Evolutionary conservation across 1,140 invertebrate species (phyloP), one percentile per base, ranked within the genome.

Genomic region (Aphelinus certus): DNA sequence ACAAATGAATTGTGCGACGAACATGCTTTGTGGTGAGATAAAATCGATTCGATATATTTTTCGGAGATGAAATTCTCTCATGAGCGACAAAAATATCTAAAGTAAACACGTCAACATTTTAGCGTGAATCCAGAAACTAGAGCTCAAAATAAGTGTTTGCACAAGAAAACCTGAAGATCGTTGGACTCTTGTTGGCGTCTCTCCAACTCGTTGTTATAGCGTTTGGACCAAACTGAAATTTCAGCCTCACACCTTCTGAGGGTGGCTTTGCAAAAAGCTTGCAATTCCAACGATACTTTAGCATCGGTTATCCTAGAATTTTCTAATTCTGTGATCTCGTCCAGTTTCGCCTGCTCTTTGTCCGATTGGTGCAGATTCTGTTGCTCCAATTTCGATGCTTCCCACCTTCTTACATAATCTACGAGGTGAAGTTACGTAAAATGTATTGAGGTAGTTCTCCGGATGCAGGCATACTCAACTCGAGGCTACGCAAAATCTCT

Each of bases 171-270:
- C 78, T 83, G 76, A 48, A 83, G 65, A 7, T 84, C 75, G 10
- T 75, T 76, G n/a, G 83, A 81, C 45, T 83, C 79, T 56, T 79
- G 78, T 67, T 82, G 75, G 2, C 76, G 64, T 74, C 64, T 48
- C 60, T 81, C 80, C 53, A 83, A 58, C 10, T 84, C 82, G 0
- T 83, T 65, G 46, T 81, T 82, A 10, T 83, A 83, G 26, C 75
- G 78, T 9, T 60, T 71, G 2, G 76, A 76, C 85, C 85, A 86
- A 43, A 43, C 7, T 0, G n/a, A 43, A 55, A 83, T 81, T 55
- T 83, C 53, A 2, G 77, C 74, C 72, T 85, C 82, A 10, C 81
- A 76, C 7, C 80, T 26, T 43, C 71, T 42, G 45, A 80, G 81
- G 51, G 80, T 77, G 0, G 42, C 45, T 53, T 79, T 10, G 1